Evolutionary conservation across 1,140 invertebrate genomes (phyloP).

Genomic region (Stegodyphus dumicola): DNA sequence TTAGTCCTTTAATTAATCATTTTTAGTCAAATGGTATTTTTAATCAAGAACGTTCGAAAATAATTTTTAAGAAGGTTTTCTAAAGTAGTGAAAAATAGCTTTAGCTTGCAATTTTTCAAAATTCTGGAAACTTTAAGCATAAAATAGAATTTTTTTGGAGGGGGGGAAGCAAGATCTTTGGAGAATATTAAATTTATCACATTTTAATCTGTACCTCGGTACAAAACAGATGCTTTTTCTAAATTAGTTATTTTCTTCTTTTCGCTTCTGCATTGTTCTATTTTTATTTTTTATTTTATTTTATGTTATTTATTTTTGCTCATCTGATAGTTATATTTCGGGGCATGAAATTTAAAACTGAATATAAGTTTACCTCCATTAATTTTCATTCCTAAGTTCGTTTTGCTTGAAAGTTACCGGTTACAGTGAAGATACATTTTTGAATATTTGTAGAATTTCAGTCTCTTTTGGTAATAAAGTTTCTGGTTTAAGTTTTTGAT

Average conservation of each 20-base stretch:
- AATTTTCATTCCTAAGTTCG: too few species aligned
- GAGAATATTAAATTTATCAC: conserved; percentile 43
- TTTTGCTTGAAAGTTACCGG: too few species aligned
- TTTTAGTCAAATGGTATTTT: conserved; percentile 49
- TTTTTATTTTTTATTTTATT: too few species aligned
- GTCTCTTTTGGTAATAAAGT: too few species aligned
- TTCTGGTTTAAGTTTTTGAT: too few species aligned
- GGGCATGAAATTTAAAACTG: too few species aligned
- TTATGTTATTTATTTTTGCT: too few species aligned
- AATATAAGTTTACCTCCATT: too few species aligned
- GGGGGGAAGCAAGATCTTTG: conserved; percentile 2
- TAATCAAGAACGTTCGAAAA: conserved; percentile 36
- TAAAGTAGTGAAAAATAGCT: conserved; percentile 45
- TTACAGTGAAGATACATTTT: too few species aligned
- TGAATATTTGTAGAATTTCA: too few species aligned
- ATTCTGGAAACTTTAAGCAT: conserved; percentile 31
- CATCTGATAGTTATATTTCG: too few species aligned
- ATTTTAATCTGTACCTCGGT: conserved; percentile 24
- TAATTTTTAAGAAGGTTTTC: conserved; percentile 38
- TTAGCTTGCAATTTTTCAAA: conserved; percentile 45
- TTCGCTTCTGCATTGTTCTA: neutral
- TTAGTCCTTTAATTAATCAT: conserved; percentile 30
- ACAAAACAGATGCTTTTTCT: conserved; percentile 8
- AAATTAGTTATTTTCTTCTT: neutral
- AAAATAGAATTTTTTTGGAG: neutral